phyloP scores from a whole-genome alignment of 2,797 vertebrate species.

The Galagoides demidoff region DNA sequence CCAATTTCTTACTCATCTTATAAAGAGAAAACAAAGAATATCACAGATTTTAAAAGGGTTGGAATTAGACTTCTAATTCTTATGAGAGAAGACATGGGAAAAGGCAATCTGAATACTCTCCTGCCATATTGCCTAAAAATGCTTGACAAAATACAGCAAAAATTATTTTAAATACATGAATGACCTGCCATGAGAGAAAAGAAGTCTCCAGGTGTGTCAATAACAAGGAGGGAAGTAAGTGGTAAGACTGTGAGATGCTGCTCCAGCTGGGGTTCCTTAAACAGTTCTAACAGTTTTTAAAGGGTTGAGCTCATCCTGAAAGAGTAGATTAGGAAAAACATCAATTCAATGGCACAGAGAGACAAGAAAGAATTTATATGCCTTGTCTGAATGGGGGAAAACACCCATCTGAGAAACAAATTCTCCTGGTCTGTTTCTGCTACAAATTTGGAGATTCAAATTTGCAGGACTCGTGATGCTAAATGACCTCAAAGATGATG shows the following conservation, averaged over 20 bases:
- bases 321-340: not conserved
- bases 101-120: not conserved
- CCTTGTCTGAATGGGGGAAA: not conserved
- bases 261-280: not conserved
- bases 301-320: not conserved
- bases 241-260: not conserved
- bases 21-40: conserved; percentile 37
- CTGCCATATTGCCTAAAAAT: not conserved
- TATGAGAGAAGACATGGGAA: not conserved
- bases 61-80: not conserved
- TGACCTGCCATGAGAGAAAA: not conserved
- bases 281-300: not conserved
- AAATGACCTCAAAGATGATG: not conserved
- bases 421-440: not conserved
- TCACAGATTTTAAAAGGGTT: conserved; percentile 33
- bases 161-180: not conserved
- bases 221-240: not conserved
- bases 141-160: not conserved
- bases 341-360: not conserved
- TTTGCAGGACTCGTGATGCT: not conserved
- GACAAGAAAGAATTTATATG: not conserved
- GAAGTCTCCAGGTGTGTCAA: not conserved
- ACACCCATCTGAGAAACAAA: not conserved
- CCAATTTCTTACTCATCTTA: conserved; percentile 16
- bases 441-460: not conserved